These are phyloP conservation scores for Syncerus caffer DNA, from an alignment of 2,797 vertebrate species.

Conservation along the genomic window DNA sequence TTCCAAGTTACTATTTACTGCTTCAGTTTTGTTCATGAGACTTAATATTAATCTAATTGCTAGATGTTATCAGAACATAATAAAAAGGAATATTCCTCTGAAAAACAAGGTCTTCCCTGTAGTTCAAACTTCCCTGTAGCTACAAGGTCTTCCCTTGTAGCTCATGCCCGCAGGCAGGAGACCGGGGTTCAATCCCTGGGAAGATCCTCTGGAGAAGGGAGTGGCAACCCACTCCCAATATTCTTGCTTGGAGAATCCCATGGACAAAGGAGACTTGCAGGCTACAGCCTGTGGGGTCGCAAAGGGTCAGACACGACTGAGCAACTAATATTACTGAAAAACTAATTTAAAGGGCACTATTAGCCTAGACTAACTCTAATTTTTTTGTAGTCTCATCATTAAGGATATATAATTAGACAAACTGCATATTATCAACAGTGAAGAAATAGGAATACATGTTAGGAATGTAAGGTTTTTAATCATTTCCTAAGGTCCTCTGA, in stretches of 20 bases:
- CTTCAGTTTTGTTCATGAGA: constrained; percentile 4
- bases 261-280: neutral
- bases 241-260: neutral
- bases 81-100: constrained; percentile 10
- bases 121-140: neutral
- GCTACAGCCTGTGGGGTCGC: neutral
- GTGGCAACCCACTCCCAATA: neutral
- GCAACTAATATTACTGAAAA: neutral
- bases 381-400: constrained; percentile 16
- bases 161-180: neutral
- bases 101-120: neutral
- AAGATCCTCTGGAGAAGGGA: neutral
- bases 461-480: neutral
- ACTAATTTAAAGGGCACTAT: neutral
- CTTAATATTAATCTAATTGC: constrained; percentile 24
- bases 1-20: neutral
- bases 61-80: neutral
- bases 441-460: constrained; percentile 39
- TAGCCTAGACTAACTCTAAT: neutral
- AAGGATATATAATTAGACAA: constrained; percentile 8
- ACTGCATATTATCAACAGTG: constrained; percentile 15
- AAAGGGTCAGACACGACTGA: neutral
- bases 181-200: neutral
- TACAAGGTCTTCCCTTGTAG: neutral
- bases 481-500: neutral